Percentiles rank a stretch among this genome's conserved stretches.
Evolutionary conservation across 2,797 vertebrate species (phyloP).

Genomic region (Pseudochaenichthys georgianus): DNA sequence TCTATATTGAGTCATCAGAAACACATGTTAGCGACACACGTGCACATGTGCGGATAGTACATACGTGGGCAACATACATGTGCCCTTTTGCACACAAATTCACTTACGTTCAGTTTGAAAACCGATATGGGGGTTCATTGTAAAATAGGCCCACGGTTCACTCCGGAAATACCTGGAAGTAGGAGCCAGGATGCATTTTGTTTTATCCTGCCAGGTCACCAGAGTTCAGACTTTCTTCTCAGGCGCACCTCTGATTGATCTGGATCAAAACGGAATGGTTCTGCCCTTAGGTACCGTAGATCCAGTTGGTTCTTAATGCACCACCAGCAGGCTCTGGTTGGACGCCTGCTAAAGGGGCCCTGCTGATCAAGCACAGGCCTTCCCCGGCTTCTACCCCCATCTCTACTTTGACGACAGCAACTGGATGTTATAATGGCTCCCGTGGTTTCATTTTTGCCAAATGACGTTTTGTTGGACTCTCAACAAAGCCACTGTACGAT

Average conservation of each 20-base stretch:
- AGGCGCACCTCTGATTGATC: conserved; percentile 71
- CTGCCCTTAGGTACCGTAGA: conserved; percentile 61
- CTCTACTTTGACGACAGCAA: conserved; percentile 37
- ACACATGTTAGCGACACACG: conserved; percentile 88
- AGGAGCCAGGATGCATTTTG: conserved; percentile 72
- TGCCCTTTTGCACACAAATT: conserved; percentile 57
- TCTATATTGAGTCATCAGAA: conserved; percentile 96
- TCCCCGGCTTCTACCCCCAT: conserved; percentile 28
- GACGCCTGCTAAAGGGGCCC: conserved; percentile 47
- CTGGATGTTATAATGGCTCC: conserved; percentile 47
- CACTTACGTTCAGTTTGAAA: conserved; percentile 73
- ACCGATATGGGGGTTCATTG: conserved; percentile 70
- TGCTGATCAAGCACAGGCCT: conserved; percentile 65
- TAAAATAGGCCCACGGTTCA: conserved; percentile 79
- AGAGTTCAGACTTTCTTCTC: conserved; percentile 76
- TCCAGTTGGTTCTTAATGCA: conserved; percentile 49
- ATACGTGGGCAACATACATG: conserved; percentile 21
- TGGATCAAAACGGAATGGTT: conserved; percentile 61
- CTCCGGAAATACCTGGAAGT: conserved; percentile 80
- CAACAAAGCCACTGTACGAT: conserved; percentile 46
- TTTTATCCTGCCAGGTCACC: conserved; percentile 74
- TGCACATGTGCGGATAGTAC: conserved; percentile 40
- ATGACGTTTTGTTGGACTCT: conserved; percentile 37
- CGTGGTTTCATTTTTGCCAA: conserved; percentile 33
- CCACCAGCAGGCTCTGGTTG: conserved; percentile 47